phyloP scores from a whole-genome alignment of 2,888 invertebrate species.

The Ophraella communa region DNA sequence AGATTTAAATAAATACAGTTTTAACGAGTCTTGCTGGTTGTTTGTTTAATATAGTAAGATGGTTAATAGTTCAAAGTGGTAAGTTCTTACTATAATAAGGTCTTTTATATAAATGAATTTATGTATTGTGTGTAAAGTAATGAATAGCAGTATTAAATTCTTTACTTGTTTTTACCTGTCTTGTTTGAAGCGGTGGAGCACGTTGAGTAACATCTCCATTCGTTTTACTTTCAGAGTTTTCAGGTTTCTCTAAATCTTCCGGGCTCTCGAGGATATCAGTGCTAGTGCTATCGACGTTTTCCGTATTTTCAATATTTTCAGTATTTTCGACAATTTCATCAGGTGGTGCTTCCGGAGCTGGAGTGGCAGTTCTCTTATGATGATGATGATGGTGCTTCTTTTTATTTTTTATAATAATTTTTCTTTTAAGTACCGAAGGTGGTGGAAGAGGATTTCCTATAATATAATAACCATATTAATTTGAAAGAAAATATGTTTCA shows the following conservation, averaged over 20 bases:
- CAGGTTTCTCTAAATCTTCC: background rate
- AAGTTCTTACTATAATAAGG: too few relatives aligned
- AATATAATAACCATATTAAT: background rate
- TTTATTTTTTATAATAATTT: constrained; percentile 97
- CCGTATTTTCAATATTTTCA: constrained; percentile 1
- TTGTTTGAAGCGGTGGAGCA: constrained; percentile 67
- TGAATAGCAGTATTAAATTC: too few relatives aligned
- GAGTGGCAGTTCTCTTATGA: constrained; percentile 57
- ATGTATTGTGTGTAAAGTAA: too few relatives aligned
- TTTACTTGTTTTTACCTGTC: constrained; percentile 64
- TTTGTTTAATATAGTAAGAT: too few relatives aligned
- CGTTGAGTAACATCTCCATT: constrained; percentile 68
- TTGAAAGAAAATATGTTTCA: background rate
- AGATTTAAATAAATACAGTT: too few relatives aligned
- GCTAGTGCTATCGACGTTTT: constrained; percentile 34
- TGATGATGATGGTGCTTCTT: constrained; percentile 73
- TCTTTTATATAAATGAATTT: too few relatives aligned
- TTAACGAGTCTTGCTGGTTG: too few relatives aligned
- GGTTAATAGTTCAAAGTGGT: too few relatives aligned
- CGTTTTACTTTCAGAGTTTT: constrained; percentile 55
- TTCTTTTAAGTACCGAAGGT: constrained; percentile 81
- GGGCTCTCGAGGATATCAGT: background rate
- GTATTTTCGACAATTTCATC: constrained; percentile 37
- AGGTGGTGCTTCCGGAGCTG: constrained; percentile 43
- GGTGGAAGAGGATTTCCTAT: constrained; percentile 83